phyloP scores from a whole-genome alignment of 2,797 vertebrate species.

The Meriones psammophilus region DNA sequence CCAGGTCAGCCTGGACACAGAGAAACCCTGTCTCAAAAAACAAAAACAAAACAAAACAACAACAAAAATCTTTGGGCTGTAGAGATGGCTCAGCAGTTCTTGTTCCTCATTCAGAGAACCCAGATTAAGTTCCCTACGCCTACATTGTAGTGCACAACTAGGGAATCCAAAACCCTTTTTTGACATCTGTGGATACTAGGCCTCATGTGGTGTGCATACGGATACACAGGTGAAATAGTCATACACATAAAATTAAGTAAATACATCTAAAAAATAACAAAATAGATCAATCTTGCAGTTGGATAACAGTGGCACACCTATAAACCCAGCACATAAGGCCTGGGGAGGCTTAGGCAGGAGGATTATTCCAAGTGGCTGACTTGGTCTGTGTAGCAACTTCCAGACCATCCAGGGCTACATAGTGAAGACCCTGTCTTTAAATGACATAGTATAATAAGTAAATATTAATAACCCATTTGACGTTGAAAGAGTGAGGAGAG shows the following conservation, averaged over 20 bases:
- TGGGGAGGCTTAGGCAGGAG: neutral
- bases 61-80: conserved; percentile 13
- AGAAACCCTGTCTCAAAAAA: too few species aligned
- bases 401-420: neutral
- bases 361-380: neutral
- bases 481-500: conserved; percentile 6
- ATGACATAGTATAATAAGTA: neutral
- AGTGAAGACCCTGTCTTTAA: neutral
- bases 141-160: neutral
- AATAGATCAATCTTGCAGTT: neutral
- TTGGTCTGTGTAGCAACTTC: neutral
- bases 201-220: neutral
- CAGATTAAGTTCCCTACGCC: neutral
- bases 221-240: neutral
- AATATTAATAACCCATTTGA: neutral
- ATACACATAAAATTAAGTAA: neutral
- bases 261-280: neutral
- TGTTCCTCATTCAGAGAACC: neutral
- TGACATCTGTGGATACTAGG: neutral
- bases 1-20: too few species aligned
- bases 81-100: neutral
- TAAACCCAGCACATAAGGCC: neutral
- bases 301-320: neutral
- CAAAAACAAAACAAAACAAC: too few species aligned
- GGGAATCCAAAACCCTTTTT: neutral